These are phyloP conservation scores for Batillaria attramentaria DNA, from an alignment of 1,140 invertebrate genomes.

Conservation along the genomic window DNA sequence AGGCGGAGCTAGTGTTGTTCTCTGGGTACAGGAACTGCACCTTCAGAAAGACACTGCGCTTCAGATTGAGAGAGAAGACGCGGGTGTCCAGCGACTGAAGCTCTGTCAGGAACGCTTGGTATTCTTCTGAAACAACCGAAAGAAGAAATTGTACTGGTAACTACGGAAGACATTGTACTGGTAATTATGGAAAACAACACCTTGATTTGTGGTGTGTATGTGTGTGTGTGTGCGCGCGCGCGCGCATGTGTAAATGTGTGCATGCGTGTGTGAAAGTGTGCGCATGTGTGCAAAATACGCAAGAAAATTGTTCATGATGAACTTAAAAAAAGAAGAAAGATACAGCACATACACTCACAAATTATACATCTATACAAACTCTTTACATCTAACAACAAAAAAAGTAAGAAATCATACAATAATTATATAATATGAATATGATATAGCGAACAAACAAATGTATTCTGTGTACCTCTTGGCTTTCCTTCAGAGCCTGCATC, in stretches of 20 bases:
- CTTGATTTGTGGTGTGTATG: too few relatives aligned
- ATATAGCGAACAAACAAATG: neutral
- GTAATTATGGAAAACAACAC: too few relatives aligned
- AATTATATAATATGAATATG: neutral
- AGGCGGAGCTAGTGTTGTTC: neutral
- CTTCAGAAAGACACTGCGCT: constrained; percentile 59
- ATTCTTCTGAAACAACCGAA: constrained; percentile 60
- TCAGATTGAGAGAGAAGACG: constrained; percentile 66
- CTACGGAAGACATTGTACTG: too few relatives aligned
- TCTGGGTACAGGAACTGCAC: constrained; percentile 64
- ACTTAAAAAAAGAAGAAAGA: neutral
- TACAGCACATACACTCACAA: neutral
- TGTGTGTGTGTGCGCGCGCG: too few relatives aligned
- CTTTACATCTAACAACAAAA: neutral
- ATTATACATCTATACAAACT: neutral
- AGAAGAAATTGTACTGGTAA: too few relatives aligned
- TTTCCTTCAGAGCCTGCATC: constrained; percentile 24
- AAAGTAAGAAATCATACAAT: too few relatives aligned
- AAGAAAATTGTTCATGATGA: too few relatives aligned
- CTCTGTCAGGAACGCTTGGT: constrained; percentile 62
- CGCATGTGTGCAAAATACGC: too few relatives aligned
- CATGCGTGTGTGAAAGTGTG: too few relatives aligned
- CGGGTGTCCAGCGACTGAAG: constrained; percentile 54
- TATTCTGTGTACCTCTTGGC: neutral
- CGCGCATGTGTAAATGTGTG: too few relatives aligned